These are phyloP conservation scores for Troides oblongomaculatus DNA, from an alignment of 2,888 invertebrate species.

Conservation along the genomic window DNA sequence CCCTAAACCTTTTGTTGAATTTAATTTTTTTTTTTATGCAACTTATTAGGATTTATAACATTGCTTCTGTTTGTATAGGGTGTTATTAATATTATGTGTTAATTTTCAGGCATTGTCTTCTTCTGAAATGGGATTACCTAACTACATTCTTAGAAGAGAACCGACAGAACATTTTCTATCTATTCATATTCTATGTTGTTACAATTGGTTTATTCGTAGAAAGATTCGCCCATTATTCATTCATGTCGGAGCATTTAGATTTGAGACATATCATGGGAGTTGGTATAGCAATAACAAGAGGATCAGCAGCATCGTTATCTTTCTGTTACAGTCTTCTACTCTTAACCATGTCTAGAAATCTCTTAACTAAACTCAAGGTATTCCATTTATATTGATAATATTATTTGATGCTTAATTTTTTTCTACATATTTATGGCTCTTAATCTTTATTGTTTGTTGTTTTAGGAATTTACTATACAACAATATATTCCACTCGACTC, in stretches of 20 bases:
- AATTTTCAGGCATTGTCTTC: constrained; percentile 81
- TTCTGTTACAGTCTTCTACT: constrained; percentile 96
- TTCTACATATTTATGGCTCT: not conserved
- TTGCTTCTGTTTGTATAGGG: not conserved
- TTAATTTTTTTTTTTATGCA: not conserved
- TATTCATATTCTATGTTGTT: constrained; percentile 96
- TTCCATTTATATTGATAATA: not conserved
- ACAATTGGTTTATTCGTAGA: constrained; percentile 96
- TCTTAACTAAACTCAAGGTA: constrained; percentile 92
- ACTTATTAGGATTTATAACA: not conserved
- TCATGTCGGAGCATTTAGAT: constrained; percentile 97
- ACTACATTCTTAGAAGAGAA: constrained; percentile 97
- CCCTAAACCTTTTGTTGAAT: not conserved
- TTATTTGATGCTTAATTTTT: not conserved
- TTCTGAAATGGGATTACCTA: constrained; percentile 90
- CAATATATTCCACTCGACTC: constrained; percentile 97
- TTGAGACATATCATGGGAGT: constrained; percentile 98
- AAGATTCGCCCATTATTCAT: constrained; percentile 96
- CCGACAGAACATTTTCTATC: constrained; percentile 96
- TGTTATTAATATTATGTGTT: not conserved
- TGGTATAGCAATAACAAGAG: constrained; percentile 96
- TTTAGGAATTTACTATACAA: constrained; percentile 91
- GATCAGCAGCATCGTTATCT: constrained; percentile 95
- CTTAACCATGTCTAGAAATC: constrained; percentile 94
- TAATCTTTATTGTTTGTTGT: constrained; percentile 1